These are phyloP conservation scores for Sinocyclocheilus anophthalmus DNA, from an alignment of 2,113 vertebrate genomes.

Conservation along the genomic window DNA sequence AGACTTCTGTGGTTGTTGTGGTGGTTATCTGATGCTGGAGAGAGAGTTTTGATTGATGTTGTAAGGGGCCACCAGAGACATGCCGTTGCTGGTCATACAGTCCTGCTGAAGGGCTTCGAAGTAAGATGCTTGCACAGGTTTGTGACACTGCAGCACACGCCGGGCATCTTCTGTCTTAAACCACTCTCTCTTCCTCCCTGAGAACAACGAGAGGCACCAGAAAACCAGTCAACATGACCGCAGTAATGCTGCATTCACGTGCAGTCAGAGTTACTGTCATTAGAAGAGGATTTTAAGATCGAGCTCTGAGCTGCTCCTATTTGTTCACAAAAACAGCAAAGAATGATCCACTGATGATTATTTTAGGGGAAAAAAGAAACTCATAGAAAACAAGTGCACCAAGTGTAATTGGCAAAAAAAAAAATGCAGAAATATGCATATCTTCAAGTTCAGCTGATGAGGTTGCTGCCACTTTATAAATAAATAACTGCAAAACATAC, in stretches of 20 bases:
- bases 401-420: neutral
- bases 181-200: slow-evolving; percentile 99
- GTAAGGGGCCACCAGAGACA: slow-evolving; percentile 86
- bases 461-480: neutral
- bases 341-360: too few species aligned
- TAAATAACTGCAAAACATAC: neutral
- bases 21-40: slow-evolving; percentile 96
- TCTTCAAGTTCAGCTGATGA: neutral
- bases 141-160: slow-evolving; percentile 91
- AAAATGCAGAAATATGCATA: neutral
- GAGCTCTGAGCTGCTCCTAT: neutral
- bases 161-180: slow-evolving; percentile 96
- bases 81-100: slow-evolving; percentile 92
- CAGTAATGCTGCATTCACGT: too few species aligned
- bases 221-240: neutral
- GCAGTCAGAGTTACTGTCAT: neutral
- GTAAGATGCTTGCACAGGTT: slow-evolving; percentile 97
- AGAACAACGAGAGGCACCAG: slow-evolving; percentile 60
- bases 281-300: neutral
- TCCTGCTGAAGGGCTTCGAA: slow-evolving; percentile 91
- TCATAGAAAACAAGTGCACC: neutral
- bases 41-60: slow-evolving; percentile 86
- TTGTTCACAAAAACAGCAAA: too few species aligned
- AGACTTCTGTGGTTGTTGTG: slow-evolving; percentile 66
- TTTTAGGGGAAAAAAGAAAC: neutral